Conservation (phyloP, 2,888 invertebrate species). For the Laothoe populi region DNA sequence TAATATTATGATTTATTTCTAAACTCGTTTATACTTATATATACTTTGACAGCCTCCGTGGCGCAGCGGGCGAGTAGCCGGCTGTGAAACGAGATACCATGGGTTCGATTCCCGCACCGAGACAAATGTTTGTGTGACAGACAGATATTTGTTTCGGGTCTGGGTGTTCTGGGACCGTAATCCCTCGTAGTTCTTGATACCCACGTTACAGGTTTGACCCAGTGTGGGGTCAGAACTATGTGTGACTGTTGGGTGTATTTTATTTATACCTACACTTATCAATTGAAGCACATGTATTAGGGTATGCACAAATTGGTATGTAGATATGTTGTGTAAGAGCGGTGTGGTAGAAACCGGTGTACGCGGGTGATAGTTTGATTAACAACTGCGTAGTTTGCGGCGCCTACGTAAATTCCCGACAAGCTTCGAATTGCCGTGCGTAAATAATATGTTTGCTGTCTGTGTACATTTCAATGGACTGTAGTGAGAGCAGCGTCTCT, state of each 20-base stretch:
- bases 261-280: not conserved
- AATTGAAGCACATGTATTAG: conserved; percentile 26
- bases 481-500: not conserved
- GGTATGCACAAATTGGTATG: not conserved
- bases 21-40: no score
- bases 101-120: no score
- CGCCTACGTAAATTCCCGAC: conserved; percentile 29
- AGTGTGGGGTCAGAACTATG: no score
- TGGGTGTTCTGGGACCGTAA: no score
- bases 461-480: conserved; percentile 20
- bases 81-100: no score
- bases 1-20: not conserved
- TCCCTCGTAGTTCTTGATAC: no score
- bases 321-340: conserved; percentile 13
- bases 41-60: no score
- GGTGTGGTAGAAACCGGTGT: conserved; percentile 17
- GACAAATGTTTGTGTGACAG: no score
- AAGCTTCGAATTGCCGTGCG: conserved; percentile 26
- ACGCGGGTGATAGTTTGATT: conserved; percentile 23
- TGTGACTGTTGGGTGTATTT: no score
- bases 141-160: no score
- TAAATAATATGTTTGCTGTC: conserved; percentile 12
- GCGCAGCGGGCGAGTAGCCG: no score
- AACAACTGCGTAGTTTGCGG: conserved; percentile 25
- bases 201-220: no score